Base-by-base conservation (phyloP, 2,797 vertebrate species). In the Chromis chromis region DNA sequence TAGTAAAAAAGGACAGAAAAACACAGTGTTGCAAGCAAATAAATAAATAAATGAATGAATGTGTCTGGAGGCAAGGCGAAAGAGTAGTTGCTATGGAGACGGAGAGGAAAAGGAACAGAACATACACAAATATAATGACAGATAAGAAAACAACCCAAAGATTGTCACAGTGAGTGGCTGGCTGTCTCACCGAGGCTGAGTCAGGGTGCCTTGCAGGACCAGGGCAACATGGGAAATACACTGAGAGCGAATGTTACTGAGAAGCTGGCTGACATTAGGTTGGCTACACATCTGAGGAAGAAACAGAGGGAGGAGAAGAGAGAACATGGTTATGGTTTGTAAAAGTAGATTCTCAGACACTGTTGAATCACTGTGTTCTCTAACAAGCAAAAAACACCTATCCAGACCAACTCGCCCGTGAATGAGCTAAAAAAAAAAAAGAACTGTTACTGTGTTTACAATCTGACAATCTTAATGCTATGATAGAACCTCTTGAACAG, bases 241-340 rank as follows among this genome's bases (percentile, higher is more conserved):
- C 93, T 99, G 98, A 9, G 98, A 99, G 80, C 98, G 96, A 94
- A 99, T 96, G 96, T 99, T 99, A 94, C 98, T 98, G 92, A 99
- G 96, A 90, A 99, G 96, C 94, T 98, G 98, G 94, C 97, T 98
- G 79, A 97, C 96, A 83, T 95, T 95, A 72, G 97, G 97, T 95
- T 98, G 98, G 95, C 96, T 98, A 94, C 97, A 99, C 94, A 99
- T 97, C 98, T 99, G 88, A 65, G 54, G 74, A 55, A 58, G 63
- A 75, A 22, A 78, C 2, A 55, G 39, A 39, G 8, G 44, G 6
- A 46, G 4, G 49, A 52, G 22, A 27, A 16, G 48, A 73, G 33
- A 60, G 60, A 67, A 60, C 63, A 16, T 1, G 0, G 28, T 52
- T 54, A 33, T 24, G 80, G 53, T 70, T 66, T 67, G 19, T 1